A percentile compares a stretch with the other conserved stretches of the same genome.
These are phyloP conservation scores for Drosophila kokeensis DNA, from an alignment of 2,888 invertebrate species.

Conservation along the genomic window DNA sequence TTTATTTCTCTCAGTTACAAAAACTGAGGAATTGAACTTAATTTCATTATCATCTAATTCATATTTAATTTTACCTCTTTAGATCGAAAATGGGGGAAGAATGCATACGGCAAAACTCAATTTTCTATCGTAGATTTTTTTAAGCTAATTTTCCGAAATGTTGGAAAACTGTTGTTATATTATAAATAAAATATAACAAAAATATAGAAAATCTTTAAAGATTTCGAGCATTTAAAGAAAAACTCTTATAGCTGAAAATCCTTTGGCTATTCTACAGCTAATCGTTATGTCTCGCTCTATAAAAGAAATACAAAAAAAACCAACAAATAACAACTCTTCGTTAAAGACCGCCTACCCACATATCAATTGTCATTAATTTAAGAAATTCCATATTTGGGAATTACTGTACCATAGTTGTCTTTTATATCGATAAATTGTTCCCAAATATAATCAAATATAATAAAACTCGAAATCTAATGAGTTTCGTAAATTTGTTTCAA, in stretches of 20 bases:
- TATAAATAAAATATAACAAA: neutral
- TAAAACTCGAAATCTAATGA: neutral
- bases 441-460: neutral
- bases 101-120: neutral
- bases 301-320: neutral
- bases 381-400: neutral
- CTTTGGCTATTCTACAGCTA: neutral
- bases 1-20: too few species aligned
- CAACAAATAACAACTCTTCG: neutral
- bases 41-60: neutral
- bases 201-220: neutral
- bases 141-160: neutral
- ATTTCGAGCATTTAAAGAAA: neutral
- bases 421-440: neutral
- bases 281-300: neutral
- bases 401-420: neutral
- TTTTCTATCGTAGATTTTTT: neutral
- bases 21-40: neutral
- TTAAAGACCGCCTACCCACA: neutral
- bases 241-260: neutral
- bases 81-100: neutral
- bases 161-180: neutral
- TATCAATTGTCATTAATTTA: neutral
- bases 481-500: neutral
- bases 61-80: neutral